These are phyloP conservation scores for Oxygymnocypris stewartii DNA, from an alignment of 2,113 vertebrate species.

Conservation along the genomic window DNA sequence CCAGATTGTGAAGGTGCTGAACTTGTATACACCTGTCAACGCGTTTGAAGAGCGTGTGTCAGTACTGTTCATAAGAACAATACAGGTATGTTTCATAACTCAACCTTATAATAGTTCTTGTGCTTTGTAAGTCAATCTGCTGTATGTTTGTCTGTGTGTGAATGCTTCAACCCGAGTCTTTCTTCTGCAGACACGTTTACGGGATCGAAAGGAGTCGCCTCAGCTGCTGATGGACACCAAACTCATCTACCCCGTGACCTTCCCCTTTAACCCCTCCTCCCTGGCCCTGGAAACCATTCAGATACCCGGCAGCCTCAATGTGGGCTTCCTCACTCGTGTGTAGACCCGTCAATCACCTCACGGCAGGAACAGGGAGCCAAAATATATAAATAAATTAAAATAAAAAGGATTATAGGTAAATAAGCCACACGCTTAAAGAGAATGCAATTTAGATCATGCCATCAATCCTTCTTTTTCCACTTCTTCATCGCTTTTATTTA, in stretches of 20 bases:
- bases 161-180: conserved; percentile 10
- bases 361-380: background rate
- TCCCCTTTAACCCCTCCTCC: conserved; percentile 94
- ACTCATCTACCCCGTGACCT: conserved; percentile 96
- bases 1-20: conserved; percentile 97
- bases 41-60: conserved; percentile 98
- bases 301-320: conserved; percentile 90
- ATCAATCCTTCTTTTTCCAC: background rate
- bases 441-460: conserved; percentile 12
- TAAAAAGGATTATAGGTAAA: background rate
- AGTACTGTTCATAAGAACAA: conserved; percentile 93
- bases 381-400: background rate
- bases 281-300: conserved; percentile 96
- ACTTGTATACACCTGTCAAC: conserved; percentile 97
- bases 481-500: background rate
- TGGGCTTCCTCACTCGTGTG: conserved; percentile 91
- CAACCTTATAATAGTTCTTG: background rate
- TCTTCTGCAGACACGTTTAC: conserved; percentile 83
- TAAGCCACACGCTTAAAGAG: conserved; percentile 19
- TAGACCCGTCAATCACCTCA: conserved; percentile 66
- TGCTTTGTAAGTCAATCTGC: background rate
- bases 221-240: conserved; percentile 98
- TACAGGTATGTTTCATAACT: conserved; percentile 83
- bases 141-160: background rate
- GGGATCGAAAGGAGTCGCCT: conserved; percentile 91